These are phyloP conservation scores for Callinectes sapidus DNA, from an alignment of 2,888 invertebrate species.

Conservation along the genomic window DNA sequence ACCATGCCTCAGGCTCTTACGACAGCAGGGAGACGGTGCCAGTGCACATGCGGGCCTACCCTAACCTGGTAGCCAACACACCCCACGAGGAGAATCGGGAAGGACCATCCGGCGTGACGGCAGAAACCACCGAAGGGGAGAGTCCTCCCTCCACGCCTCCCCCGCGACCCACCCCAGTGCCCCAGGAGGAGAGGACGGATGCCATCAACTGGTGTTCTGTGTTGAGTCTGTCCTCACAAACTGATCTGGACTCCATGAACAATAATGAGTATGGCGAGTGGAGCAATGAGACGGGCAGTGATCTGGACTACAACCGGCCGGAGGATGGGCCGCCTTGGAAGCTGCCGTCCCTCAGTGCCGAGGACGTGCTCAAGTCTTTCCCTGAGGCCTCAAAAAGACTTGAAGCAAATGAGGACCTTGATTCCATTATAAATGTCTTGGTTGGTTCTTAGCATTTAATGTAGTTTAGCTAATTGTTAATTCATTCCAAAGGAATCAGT, in stretches of 20 bases:
- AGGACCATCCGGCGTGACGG: constrained; percentile 48
- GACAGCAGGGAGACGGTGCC: constrained; percentile 68
- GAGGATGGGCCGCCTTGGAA: constrained; percentile 62
- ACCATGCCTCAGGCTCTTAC: constrained; percentile 66
- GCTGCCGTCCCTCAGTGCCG: constrained; percentile 75
- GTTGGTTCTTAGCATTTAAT: constrained; percentile 72
- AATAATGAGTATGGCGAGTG: constrained; percentile 71
- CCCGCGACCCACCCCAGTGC: constrained; percentile 79
- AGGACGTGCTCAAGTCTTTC: constrained; percentile 76
- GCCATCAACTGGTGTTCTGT: constrained; percentile 93
- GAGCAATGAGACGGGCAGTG: constrained; percentile 57
- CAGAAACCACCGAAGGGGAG: constrained; percentile 46
- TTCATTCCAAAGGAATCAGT: constrained; percentile 70
- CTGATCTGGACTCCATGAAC: constrained; percentile 84
- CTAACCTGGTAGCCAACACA: constrained; percentile 75
- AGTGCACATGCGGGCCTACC: constrained; percentile 76
- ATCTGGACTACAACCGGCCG: constrained; percentile 59
- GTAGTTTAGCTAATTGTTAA: constrained; percentile 63
- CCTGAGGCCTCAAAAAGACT: constrained; percentile 73
- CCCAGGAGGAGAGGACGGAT: constrained; percentile 72
- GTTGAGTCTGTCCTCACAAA: constrained; percentile 89
- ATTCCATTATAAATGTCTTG: constrained; percentile 70
- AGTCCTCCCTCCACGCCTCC: constrained; percentile 81
- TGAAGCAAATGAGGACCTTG: constrained; percentile 71
- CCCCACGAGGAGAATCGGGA: constrained; percentile 77